phyloP scores from a whole-genome alignment of 2,888 invertebrate genomes.

The Griposia aprilina region DNA sequence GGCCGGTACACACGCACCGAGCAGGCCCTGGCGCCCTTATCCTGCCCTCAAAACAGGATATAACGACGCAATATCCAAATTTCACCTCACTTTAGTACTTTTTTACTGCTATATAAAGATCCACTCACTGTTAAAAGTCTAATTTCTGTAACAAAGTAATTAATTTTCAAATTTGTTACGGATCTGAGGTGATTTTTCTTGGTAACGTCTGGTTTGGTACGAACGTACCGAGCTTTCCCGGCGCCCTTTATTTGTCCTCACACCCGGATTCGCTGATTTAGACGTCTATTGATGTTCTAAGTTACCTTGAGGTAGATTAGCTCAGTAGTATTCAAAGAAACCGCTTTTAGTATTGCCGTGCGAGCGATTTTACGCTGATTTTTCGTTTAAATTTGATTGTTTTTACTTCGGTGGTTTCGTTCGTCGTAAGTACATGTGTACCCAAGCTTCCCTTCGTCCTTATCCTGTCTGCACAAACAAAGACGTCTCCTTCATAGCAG shows the following conservation, averaged over 20 bases:
- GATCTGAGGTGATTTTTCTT: slow-evolving; percentile 7
- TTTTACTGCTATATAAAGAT: slow-evolving; percentile 15
- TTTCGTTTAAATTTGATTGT: neutral
- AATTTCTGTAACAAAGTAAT: slow-evolving; percentile 10
- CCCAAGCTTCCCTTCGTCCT: slow-evolving; percentile 19
- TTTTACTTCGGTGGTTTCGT: neutral
- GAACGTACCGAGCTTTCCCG: slow-evolving; percentile 39
- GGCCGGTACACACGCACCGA: slow-evolving; percentile 70
- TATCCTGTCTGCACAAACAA: slow-evolving; percentile 18
- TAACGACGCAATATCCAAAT: slow-evolving; percentile 35
- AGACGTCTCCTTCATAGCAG: slow-evolving; percentile 21
- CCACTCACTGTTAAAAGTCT: neutral
- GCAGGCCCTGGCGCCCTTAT: slow-evolving; percentile 69
- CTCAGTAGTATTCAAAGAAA: slow-evolving; percentile 19
- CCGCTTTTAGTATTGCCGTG: slow-evolving; percentile 2
- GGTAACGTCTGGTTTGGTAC: slow-evolving; percentile 26
- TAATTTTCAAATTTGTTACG: slow-evolving; percentile 14
- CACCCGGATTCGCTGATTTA: slow-evolving; percentile 44
- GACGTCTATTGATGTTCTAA: slow-evolving; percentile 23
- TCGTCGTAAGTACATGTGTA: slow-evolving; percentile 13
- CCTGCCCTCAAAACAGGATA: slow-evolving; percentile 66
- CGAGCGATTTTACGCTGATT: slow-evolving; percentile 12
- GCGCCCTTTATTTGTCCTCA: slow-evolving; percentile 54
- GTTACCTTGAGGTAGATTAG: slow-evolving; percentile 31
- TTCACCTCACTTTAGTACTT: slow-evolving; percentile 35